phyloP scores from a whole-genome alignment of 1,140 invertebrate species.

The Saxidomus purpurata region DNA sequence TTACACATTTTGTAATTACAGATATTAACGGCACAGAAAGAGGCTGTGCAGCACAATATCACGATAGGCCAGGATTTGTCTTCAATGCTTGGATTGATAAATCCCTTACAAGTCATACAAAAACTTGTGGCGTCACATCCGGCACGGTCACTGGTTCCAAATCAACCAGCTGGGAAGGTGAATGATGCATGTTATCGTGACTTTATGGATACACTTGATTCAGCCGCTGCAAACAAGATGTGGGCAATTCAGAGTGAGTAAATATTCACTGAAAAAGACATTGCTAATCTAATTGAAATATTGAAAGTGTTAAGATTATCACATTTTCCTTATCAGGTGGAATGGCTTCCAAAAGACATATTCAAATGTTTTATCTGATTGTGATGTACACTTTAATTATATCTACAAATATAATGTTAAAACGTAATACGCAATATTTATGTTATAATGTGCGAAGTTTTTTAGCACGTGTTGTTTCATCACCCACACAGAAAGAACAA shows the following conservation, averaged over 20 bases:
- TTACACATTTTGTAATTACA: background rate
- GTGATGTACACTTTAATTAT: no score
- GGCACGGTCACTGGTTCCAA: background rate
- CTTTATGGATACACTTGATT: constrained; percentile 22
- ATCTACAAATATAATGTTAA: no score
- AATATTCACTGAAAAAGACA: no score
- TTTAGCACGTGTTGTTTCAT: no score
- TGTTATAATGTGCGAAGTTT: no score
- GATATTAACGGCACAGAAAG: background rate
- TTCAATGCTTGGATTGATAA: background rate
- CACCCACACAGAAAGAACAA: no score
- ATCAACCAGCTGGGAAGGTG: background rate
- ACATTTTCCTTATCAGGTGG: no score
- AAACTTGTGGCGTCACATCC: background rate
- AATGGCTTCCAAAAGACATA: no score
- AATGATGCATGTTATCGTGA: constrained; percentile 39
- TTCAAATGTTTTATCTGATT: no score
- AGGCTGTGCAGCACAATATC: background rate
- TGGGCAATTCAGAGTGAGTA: constrained; percentile 49
- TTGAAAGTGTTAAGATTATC: no score
- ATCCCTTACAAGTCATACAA: background rate
- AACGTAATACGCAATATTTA: no score
- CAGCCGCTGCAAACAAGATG: background rate
- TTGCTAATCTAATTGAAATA: no score
- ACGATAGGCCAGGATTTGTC: background rate